Base-by-base conservation (phyloP, 2,797 vertebrate species). In the Trematomus bernacchii region DNA sequence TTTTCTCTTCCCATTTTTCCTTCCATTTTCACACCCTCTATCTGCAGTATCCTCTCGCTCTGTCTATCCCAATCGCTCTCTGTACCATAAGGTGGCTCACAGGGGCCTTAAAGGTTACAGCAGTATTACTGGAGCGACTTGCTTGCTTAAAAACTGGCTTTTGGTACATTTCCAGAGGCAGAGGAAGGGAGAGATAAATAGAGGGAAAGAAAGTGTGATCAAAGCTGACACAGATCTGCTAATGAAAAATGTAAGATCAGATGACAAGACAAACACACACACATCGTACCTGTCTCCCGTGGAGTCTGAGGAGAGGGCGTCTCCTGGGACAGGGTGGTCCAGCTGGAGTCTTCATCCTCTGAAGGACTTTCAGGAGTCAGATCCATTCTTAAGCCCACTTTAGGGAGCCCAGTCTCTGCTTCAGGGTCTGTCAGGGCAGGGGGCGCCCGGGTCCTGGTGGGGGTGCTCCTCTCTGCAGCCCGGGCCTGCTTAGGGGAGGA, bases 241-340 rank as follows among this genome's bases (percentile, higher is more conserved):
- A 33, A 69, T 69, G 5, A 18, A 44, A 65, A 14, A 60, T 63
- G 23, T 52, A 33, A 66, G 19, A 79, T 55, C 30, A 73, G 52
- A 72, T 55, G 15, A 58, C 82, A 59, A 50, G 18, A 82, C 14
- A n/a, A 64, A 70, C 44, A 85, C 59, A 71, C 47, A 62, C n/a
- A 70, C 59, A 52, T 73, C 82, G 0, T 77, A 94, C 98, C 98
- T 95, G 97, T 93, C 80, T 98, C 97, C 0, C 95, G 95, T 0
- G 97, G 97, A 0, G 96, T 97, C 85, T 96, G 96, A 0, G 94
- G 95, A 0, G 97, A 97, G 44, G 97, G 96, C 0, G 97, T 97
- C 89, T 98, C 98, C 70, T 99, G 98, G 42, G 98, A 99, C 78
- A 99, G 85, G 0, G 98, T 99, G 4, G 98, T 99, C 98, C 98